Base-by-base conservation (phyloP, 64 coral and sea anemone genomes). In the Anthopleura sola region DNA sequence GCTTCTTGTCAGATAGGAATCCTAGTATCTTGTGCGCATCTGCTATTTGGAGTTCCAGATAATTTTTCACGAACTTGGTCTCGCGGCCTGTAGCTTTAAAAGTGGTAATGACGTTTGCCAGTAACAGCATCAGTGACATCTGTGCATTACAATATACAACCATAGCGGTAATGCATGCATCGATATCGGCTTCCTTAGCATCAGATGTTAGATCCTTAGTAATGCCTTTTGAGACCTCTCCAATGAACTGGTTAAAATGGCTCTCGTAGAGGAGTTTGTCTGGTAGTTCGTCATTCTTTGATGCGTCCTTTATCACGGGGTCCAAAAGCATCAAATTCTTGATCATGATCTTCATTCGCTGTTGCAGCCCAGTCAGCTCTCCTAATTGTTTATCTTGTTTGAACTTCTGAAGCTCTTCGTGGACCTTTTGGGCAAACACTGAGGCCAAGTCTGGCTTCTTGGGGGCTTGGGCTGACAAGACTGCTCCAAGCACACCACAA, bases 91-190 rank as follows among this genome's bases (percentile, higher is more conserved):
- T 86, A 75, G 85, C 44, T 86, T 76, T 21, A 75, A 86, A 86
- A 31, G 85, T 86, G n/a, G 68, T 60, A 31, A 75, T 21, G 32
- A 86, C 26, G 66, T 75, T 86, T 53, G 62, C 50, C 23, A 86
- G 85, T 6, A 86, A 75, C 46, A 86, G 85, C 21, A 86, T 31
- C 37, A 86, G 46, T 5, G 85, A 20, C 31, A 68, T 86, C 36
- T 86, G 85, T 46, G 85, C 85, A 47, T 86, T 86, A 51, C 85
- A 86, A 75, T 86, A 86, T 14, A 86, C 18, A 11, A 50, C 85
- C 85, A 86, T 86, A 6, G 85, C 68, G 21, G 9, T 86, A 16
- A 86, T 29, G 47, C 36, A 86, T 39, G 46, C 32, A 28, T 76
- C 49, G 1, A 76, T 38, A 7, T 85, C 58, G 7, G 47, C 68